Base-by-base conservation (phyloP, 2,797 vertebrate species). In the Scleropages formosus region DNA sequence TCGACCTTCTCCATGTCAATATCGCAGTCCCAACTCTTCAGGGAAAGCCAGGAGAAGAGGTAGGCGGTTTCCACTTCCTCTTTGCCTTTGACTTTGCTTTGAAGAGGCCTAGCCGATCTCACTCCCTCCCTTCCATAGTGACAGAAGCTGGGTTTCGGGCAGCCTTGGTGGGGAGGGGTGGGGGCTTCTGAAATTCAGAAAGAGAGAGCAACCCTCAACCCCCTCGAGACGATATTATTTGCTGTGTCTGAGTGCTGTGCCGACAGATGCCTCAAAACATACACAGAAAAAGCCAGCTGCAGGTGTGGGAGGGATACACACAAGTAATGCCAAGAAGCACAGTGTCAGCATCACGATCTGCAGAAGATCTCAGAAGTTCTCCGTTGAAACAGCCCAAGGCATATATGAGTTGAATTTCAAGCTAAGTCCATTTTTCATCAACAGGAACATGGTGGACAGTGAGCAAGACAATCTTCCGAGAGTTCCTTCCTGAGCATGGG, bases 171-270 rank as follows among this genome's bases (percentile, higher is more conserved):
- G 46, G 4, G 24, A 16, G 2, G 1, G 18, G 59, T 59, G 61
- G 18, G 59, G 59, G 61, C 59, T 60, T 61, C 68, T 62, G 64
- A 77, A 73, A 69, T 73, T 75, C 62, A 76, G 72, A 51, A 69
- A 69, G 27, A 49, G 76, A 47, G 24, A 31, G 62, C 15, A 8
- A 15, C 20, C 1, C 16, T 16, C 22, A 12, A 49, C n/a, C 60
- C 63, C 73, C 61, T 47, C 53, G 13, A 59, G 73, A 76, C 1
- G 31, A n/a, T 39, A 69, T 44, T 75, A 72, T 51, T 18, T 67
- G 60, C 20, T 74, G 65, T 47, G 59, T 24, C 16, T 73, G 58
- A 18, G 51, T 44, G 26, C 56, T 64, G 58, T 31, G 69, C 51
- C 26, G 26, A 56, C 69, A 71, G 69, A 26, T 39, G 68, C 68